These are phyloP conservation scores for Dinocampus coccinellae DNA, from an alignment of 2,888 invertebrate species.

Conservation along the genomic window DNA sequence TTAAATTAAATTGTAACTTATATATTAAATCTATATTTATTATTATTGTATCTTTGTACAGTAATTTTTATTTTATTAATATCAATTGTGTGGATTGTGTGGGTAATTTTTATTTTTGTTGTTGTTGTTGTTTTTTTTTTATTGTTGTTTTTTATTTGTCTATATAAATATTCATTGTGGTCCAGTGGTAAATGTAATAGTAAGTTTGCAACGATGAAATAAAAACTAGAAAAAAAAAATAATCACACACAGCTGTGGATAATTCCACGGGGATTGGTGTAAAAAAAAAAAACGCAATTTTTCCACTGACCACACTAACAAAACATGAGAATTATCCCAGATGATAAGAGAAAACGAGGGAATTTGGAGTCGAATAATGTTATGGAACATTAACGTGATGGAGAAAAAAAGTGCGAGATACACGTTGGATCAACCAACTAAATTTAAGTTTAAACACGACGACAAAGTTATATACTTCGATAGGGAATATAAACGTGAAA, in stretches of 20 bases:
- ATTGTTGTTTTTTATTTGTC: too few species aligned
- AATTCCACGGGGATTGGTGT: neutral
- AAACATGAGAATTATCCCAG: neutral
- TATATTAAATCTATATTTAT: too few species aligned
- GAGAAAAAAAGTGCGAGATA: neutral
- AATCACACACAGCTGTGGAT: neutral
- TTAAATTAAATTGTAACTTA: too few species aligned
- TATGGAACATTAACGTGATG: neutral
- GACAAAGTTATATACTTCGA: constrained; percentile 26
- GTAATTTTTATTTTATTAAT: too few species aligned
- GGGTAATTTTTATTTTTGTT: too few species aligned
- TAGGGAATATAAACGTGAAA: constrained; percentile 14
- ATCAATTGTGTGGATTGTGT: too few species aligned
- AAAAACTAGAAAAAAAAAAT: neutral
- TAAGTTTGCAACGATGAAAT: neutral
- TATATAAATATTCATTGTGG: too few species aligned
- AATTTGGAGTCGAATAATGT: neutral
- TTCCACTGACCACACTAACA: neutral
- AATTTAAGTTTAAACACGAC: constrained; percentile 29
- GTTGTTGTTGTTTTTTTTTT: too few species aligned
- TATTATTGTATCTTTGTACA: too few species aligned
- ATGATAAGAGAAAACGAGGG: neutral
- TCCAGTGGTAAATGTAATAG: too few species aligned
- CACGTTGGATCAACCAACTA: constrained; percentile 21
- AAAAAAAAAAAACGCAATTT: neutral